These are phyloP conservation scores for Leucania comma DNA, from an alignment of 2,888 invertebrate species.

Conservation along the genomic window DNA sequence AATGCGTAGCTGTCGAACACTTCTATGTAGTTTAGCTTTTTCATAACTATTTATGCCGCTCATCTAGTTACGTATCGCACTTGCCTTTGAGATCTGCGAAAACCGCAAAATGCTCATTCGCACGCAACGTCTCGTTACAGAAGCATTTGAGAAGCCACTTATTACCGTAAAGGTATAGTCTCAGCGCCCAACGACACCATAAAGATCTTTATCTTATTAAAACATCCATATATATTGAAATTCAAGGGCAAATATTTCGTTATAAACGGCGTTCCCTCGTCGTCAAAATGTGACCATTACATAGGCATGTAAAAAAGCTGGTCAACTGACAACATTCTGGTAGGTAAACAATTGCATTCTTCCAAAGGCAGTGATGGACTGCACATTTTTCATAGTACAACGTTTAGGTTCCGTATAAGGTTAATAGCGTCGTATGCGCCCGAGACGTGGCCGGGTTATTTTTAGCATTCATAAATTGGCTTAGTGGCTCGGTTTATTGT, in stretches of 20 bases:
- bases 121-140: slow-evolving; percentile 78
- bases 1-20: slow-evolving; percentile 82
- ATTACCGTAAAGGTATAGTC: slow-evolving; percentile 69
- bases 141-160: slow-evolving; percentile 72
- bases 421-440: slow-evolving; percentile 86
- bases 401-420: slow-evolving; percentile 85
- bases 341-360: slow-evolving; percentile 77
- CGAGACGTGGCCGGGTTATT: slow-evolving; percentile 88
- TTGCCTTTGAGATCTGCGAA: slow-evolving; percentile 77
- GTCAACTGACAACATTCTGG: slow-evolving; percentile 72
- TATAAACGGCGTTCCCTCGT: slow-evolving; percentile 55
- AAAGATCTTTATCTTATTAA: slow-evolving; percentile 69
- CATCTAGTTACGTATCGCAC: slow-evolving; percentile 70
- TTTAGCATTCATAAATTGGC: slow-evolving; percentile 90
- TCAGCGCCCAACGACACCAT: slow-evolving; percentile 62
- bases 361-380: slow-evolving; percentile 69
- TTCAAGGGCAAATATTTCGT: slow-evolving; percentile 71
- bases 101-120: slow-evolving; percentile 83
- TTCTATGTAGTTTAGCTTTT: slow-evolving; percentile 75
- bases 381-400: slow-evolving; percentile 75
- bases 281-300: slow-evolving; percentile 64
- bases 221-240: slow-evolving; percentile 66
- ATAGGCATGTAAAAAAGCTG: slow-evolving; percentile 70
- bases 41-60: slow-evolving; percentile 63
- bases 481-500: slow-evolving; percentile 89